Base-by-base conservation (phyloP, 2,797 vertebrate genomes). In the Poliocrania exsul region DNA sequence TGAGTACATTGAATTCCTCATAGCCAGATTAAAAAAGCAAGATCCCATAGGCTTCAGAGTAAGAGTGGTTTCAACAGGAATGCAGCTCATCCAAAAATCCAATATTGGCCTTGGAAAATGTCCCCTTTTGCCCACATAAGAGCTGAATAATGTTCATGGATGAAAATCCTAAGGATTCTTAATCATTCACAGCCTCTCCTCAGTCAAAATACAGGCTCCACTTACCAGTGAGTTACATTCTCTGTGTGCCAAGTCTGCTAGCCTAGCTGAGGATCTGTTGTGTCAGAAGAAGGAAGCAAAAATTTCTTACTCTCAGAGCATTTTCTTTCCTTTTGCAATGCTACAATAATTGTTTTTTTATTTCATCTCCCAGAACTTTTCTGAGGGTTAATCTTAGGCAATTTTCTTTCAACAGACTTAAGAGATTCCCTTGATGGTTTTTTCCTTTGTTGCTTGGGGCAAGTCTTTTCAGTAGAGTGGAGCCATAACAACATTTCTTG, bases 1-100 rank as follows among this genome's bases (percentile, higher is more conserved):
- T 8, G 25, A 91, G 37, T 90, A 53, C 71, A 73, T 16, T 95
- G 84, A 92, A 94, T 96, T 97, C 65, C 81, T 94, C 74, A 54
- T 24, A 94, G 83, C n/a, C 85, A 86, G 94, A 69, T 57, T 64
- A 88, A 91, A 97, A 74, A 31, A 92, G 62, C 4, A 57, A 88
- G 62, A 82, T 91, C 84, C 77, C 4, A 9, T 29, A 81, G 66
- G 57, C 69, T 88, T 69, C 66, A 40, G 86, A 88, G 71, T 61
- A 85, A 94, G 31, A 8, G 40, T 85, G 37, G 66, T 64, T 92
- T 86, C 84, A 80, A 58, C 19, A 94, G 61, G 75, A 93, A 92
- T 82, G 49, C 35, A 81, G 29, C 13, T 69, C 25, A 33, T 82
- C 64, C 29, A 67, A 88, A 95, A 95, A 94, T 78, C 85, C 86